Conservation (phyloP, 2,888 invertebrate genomes). For the Cancer borealis region DNA sequence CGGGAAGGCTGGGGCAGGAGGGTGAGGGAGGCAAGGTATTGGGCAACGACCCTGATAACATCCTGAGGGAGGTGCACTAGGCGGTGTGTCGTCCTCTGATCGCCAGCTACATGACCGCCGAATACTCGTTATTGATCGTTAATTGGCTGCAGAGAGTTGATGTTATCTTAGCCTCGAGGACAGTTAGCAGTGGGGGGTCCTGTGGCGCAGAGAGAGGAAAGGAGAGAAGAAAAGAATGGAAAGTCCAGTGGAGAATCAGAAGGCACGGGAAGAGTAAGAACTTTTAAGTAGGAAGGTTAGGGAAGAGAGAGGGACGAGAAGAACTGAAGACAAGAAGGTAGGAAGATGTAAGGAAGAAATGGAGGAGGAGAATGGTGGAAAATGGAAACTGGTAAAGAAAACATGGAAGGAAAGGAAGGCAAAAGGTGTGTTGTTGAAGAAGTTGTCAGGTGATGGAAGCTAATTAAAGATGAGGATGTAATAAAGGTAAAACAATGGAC, state of each 20-base stretch:
- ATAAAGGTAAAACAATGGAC: not conserved
- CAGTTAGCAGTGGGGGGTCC: not conserved
- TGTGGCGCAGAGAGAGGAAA: not conserved
- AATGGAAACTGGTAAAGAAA: not conserved
- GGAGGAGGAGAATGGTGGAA: not conserved
- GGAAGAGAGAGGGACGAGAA: not conserved
- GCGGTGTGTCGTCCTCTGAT: not conserved
- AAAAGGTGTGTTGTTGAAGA: not conserved
- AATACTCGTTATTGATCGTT: slow-evolving; percentile 34
- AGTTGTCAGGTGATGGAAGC: not conserved
- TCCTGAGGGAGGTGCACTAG: not conserved
- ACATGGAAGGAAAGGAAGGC: not conserved
- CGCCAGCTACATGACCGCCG: slow-evolving; percentile 15
- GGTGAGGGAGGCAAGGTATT: not conserved
- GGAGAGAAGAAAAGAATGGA: not conserved
- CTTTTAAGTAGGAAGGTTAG: not conserved
- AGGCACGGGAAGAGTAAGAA: not conserved
- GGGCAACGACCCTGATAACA: slow-evolving; percentile 36
- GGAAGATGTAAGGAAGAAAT: not conserved
- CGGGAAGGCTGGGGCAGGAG: not conserved
- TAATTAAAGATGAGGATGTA: not conserved
- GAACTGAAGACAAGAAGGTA: not conserved
- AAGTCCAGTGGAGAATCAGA: not conserved
- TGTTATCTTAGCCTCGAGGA: not conserved
- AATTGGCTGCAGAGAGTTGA: not conserved